Base-by-base conservation (phyloP, 2,797 vertebrate species). In the Lepilemur ruficaudatus region DNA sequence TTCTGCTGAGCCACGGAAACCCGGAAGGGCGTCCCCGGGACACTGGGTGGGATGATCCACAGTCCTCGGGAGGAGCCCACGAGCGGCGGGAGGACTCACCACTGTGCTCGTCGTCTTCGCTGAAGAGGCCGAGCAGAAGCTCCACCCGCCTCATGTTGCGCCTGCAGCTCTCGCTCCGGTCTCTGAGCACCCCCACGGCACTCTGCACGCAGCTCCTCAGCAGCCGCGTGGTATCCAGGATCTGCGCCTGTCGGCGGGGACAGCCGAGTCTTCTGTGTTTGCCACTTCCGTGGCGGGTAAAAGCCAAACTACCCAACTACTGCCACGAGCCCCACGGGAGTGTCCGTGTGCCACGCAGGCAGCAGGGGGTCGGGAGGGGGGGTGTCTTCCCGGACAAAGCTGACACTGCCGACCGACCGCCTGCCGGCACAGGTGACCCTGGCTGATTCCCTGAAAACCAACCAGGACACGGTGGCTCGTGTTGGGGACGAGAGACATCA, bases 121-220 rank as follows among this genome's bases (percentile, higher is more conserved):
- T 98, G 38, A 99, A 96, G 2, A 99, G 99, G n/a, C 97, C 95
- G 57, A 99, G 99, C 20, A 99, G 99, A 38, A 99, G 98, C 95
- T 99, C 98, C 85, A 99, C 99, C 94, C 99, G 98, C 82, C 59
- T 98, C 65, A 98, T 99, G 92, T 99, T 99, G 52, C 99, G 99
- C 30, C 95, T 90, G 0, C 98, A 96, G 55, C 97, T 83, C 59
- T 99, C 98, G 0, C 98, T 98, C 89, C 98, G 98, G 97, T 99
- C 99, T 76, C 97, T 98, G 5, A 99, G 98, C 99, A 99, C 99
- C 43, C 99, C 98, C 28, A 99, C 99, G 5, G 99, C 99, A 8
- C 98, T 98, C 96, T 99, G 99, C 70, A 99, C 99, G 63, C 99
- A 99, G 98, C 99, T 99, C 48, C 98, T 98, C 95, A 99, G 98